Conservation (phyloP, 2,888 invertebrate species). For the Anarsia innoxiella region DNA sequence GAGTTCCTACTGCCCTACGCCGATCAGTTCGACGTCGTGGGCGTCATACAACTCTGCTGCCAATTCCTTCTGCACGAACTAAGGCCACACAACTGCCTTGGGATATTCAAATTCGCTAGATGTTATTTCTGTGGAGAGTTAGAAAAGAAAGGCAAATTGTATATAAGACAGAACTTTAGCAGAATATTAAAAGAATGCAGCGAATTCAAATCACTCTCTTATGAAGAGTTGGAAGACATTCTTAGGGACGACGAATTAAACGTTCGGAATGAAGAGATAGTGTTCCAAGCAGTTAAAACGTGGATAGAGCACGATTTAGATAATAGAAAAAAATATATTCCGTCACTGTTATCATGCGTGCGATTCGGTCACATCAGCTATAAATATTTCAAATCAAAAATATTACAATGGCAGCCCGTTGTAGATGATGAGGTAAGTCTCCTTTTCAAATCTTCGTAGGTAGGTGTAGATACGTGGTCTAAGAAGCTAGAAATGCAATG, state of each 20-base stretch:
- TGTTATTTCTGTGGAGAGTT: constrained; percentile 82
- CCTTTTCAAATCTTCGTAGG: too few species aligned
- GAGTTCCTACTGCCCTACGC: constrained; percentile 81
- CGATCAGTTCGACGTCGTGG: constrained; percentile 83
- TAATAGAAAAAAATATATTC: constrained; percentile 70
- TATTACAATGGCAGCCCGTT: constrained; percentile 72
- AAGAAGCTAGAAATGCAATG: too few species aligned
- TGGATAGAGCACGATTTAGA: constrained; percentile 80
- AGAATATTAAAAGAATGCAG: constrained; percentile 77
- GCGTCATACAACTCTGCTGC: constrained; percentile 82
- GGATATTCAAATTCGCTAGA: constrained; percentile 81
- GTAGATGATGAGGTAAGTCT: constrained; percentile 66
- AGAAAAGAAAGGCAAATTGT: constrained; percentile 76
- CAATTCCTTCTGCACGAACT: constrained; percentile 78
- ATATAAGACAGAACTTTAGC: constrained; percentile 75
- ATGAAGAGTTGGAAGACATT: constrained; percentile 78
- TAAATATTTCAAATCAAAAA: constrained; percentile 73
- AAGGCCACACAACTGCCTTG: constrained; percentile 80
- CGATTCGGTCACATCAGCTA: constrained; percentile 79
- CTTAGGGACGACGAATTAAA: constrained; percentile 83
- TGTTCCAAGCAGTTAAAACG: constrained; percentile 81
- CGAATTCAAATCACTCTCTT: constrained; percentile 77
- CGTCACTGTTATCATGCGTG: constrained; percentile 77
- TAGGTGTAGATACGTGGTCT: too few species aligned
- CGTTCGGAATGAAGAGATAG: constrained; percentile 81